Base-by-base conservation (phyloP, 1,140 invertebrate species). In the Antheraea pernyi region DNA sequence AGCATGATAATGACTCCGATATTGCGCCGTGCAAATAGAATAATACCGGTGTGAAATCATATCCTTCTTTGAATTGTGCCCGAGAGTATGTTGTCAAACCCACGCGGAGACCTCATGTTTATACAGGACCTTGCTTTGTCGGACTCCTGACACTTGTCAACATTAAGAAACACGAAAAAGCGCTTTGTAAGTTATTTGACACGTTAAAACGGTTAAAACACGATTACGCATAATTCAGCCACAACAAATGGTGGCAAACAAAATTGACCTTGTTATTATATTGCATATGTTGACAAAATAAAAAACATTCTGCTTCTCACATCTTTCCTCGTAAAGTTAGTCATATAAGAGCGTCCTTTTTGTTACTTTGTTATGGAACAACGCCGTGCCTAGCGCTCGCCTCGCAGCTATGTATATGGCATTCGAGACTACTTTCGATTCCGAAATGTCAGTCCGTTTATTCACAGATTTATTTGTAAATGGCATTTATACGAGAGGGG, bases 21-120 rank as follows among this genome's bases (percentile, higher is more conserved):
- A 30, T 30, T 30, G 22, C 22, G 22, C 22, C 22, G 22, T 30
- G 22, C 7, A 16, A 67, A 71, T 68, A 64, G 65, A 61, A 71
- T 71, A 71, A 71, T 71, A 19, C 18, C 19, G 61, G 62, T 59
- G 58, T 64, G 70, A 64, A 62, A 53, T 71, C 70, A 71, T 68
- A 71, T 71, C 70, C 70, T 71, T 19, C 37, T 63, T 63, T n/a
- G 3, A 60, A 30, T 19, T 22, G 18, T 11, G 19, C 22, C 22
- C 13, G 30, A n/a, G 22, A n/a, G 4, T 60, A 16, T 59, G 58
- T 68, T 67, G 60, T 67, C 70, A 71, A 67, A 37, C 70, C 70
- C 59, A 71, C 70, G 60, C 63, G 3, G 19, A 16, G 46, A 0
- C 19, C 59, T 42, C 13, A 53, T 53, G 39, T 42, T 42, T 42